Percentiles rank a stretch among this genome's conserved stretches.
phyloP scores from a whole-genome alignment of 2,888 invertebrate genomes.

The Chironomus tentans region DNA sequence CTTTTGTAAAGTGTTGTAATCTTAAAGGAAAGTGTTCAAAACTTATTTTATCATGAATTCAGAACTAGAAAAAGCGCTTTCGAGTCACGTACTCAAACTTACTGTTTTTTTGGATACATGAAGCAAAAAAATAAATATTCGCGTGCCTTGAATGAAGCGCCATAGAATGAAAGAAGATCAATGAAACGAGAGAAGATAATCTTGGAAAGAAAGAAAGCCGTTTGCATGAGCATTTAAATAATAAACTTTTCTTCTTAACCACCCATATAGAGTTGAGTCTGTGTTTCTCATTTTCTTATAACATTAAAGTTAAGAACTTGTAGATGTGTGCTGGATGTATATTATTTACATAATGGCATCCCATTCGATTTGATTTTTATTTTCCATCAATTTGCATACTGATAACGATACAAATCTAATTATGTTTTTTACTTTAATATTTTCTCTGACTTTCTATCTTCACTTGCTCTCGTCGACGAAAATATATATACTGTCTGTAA shows the following conservation, averaged over 20 bases:
- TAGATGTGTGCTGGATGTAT: background rate
- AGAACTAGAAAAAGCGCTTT: no score
- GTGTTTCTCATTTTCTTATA: background rate
- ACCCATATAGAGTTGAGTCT: background rate
- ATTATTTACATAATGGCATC: background rate
- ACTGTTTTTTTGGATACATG: no score
- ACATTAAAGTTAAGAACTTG: no score
- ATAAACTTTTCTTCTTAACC: background rate
- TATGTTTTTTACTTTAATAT: background rate
- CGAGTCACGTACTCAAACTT: no score
- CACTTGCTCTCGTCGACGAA: background rate
- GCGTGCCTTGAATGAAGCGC: no score
- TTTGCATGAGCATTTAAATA: conserved; percentile 5
- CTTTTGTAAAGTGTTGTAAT: no score
- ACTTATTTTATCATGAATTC: no score
- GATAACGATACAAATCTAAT: conserved; percentile 21
- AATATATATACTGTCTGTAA: no score
- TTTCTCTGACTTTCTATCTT: background rate
- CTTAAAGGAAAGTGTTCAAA: no score
- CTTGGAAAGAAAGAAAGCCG: background rate
- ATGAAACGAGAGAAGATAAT: background rate
- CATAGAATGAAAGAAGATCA: no score
- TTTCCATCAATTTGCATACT: conserved; percentile 16
- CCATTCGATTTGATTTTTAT: conserved; percentile 22
- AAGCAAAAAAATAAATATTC: no score